These are phyloP conservation scores for Monarcha castaneiventris DNA, from an alignment of 2,113 vertebrate species.

Conservation along the genomic window DNA sequence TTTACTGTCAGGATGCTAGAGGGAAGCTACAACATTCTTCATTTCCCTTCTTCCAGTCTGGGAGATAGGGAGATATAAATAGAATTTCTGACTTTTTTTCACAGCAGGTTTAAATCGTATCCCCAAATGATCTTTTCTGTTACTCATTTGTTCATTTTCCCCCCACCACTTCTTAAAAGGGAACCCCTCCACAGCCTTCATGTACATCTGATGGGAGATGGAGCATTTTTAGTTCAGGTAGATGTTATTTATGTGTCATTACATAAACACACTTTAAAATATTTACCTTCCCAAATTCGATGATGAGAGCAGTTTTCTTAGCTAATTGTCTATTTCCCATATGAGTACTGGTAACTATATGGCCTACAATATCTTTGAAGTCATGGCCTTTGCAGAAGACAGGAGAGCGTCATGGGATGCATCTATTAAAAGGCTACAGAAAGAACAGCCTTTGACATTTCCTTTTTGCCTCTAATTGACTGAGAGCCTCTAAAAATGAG, in stretches of 20 bases:
- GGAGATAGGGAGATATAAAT: not conserved
- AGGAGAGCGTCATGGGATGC: not conserved
- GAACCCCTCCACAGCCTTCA: not conserved
- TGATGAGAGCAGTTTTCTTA: not conserved
- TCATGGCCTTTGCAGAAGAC: not conserved
- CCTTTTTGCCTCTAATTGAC: not conserved
- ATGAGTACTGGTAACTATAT: not conserved
- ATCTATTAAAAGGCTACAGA: not conserved
- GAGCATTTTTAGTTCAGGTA: not conserved
- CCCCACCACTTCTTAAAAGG: accelerated
- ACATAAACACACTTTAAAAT: not conserved
- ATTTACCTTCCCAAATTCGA: not conserved
- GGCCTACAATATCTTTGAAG: not conserved
- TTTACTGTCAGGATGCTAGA: not conserved
- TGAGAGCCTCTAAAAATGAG: not conserved
- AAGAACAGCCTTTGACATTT: not conserved
- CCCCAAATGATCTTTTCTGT: not conserved
- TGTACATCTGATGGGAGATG: not conserved
- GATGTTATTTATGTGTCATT: not conserved
- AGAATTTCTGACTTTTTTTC: not conserved
- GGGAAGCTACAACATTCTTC: not conserved
- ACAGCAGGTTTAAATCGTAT: not conserved
- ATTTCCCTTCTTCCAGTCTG: not conserved
- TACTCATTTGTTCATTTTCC: not conserved
- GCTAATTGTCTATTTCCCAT: not conserved